Percentiles rank a stretch among this genome's conserved stretches.
Evolutionary conservation across 1,140 invertebrate species (phyloP).

Genomic region (Atta texana): DNA sequence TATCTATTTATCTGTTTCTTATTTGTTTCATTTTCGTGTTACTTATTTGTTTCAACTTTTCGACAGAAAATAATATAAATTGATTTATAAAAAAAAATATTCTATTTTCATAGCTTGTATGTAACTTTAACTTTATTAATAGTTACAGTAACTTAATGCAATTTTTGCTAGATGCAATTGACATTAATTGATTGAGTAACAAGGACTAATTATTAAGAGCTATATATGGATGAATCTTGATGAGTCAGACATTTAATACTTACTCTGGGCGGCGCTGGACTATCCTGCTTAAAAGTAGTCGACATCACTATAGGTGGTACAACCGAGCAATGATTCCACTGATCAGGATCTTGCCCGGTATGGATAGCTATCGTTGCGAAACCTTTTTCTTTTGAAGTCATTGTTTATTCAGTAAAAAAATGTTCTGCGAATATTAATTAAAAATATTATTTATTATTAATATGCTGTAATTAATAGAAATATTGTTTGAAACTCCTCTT

Average conservation of each 20-base stretch:
- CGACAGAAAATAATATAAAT: background rate
- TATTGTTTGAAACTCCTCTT: background rate
- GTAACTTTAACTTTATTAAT: conserved; percentile 8
- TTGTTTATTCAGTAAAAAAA: background rate
- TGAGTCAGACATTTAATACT: conserved; percentile 64
- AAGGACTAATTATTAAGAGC: background rate
- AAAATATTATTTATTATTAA: conserved; percentile 4
- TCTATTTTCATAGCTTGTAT: background rate
- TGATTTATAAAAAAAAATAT: background rate
- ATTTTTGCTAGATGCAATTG: conserved; percentile 15
- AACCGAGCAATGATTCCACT: conserved; percentile 93
- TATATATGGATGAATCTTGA: background rate
- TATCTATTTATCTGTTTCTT: too few species aligned
- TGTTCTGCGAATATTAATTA: background rate
- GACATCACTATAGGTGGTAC: conserved; percentile 96
- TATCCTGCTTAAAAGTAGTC: conserved; percentile 97
- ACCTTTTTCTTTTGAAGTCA: conserved; percentile 78
- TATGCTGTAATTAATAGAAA: background rate
- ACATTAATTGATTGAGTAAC: background rate
- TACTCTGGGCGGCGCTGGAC: conserved; percentile 93
- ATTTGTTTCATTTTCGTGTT: too few species aligned
- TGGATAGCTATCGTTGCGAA: conserved; percentile 97
- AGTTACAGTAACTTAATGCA: background rate
- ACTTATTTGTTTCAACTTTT: background rate
- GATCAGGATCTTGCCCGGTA: conserved; percentile 94